Evolutionary conservation across 2,113 vertebrate genomes (phyloP).

Genomic region (Coturnix japonica): DNA sequence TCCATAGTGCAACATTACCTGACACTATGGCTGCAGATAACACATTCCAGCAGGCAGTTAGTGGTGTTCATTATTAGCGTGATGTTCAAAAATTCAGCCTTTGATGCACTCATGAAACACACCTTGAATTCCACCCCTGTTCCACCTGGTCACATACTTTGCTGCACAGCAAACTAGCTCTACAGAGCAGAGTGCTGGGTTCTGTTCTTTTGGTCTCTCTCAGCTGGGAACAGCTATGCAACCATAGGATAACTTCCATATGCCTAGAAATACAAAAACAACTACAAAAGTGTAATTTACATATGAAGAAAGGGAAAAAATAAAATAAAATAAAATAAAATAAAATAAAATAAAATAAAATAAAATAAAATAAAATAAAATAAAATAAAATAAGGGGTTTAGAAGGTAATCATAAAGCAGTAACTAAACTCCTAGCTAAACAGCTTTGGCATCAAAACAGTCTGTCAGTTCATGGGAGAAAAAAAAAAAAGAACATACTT

Average conservation of each 20-base stretch:
- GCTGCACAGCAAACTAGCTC: not conserved
- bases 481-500: not conserved
- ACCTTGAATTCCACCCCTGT: not conserved
- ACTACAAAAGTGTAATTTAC: not conserved
- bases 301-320: not conserved
- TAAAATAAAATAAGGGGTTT: not conserved
- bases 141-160: too few relatives aligned
- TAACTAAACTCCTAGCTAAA: not conserved
- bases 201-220: not conserved
- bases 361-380: too few relatives aligned
- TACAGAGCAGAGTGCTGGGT: not conserved
- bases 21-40: not conserved
- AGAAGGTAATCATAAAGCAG: not conserved
- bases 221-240: not conserved
- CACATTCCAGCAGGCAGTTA: not conserved
- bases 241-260: not conserved
- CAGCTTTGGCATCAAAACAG: not conserved
- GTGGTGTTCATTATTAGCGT: not conserved
- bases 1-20: not conserved
- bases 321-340: too few relatives aligned
- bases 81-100: not conserved
- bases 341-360: too few relatives aligned
- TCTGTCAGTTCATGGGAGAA: not conserved
- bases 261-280: not conserved
- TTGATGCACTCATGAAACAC: constrained; percentile 23